phyloP scores from a whole-genome alignment of 2,888 invertebrate genomes.

The Cyrtodaria siliqua region DNA sequence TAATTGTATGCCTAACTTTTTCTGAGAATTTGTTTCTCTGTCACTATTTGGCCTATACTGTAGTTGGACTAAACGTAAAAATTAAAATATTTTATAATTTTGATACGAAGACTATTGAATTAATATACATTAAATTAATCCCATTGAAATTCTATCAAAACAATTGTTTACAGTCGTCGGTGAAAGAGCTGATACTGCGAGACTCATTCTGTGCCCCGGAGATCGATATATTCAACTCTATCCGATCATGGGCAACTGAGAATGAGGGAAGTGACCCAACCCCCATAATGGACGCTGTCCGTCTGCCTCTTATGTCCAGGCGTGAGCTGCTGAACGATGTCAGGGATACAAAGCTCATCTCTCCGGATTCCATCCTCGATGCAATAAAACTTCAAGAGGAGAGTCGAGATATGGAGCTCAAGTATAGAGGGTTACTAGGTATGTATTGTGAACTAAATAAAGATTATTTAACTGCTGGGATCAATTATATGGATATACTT shows the following conservation, averaged over 20 bases:
- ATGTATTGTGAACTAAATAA: too few species aligned
- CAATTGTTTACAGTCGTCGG: constrained; percentile 88
- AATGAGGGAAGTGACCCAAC: constrained; percentile 89
- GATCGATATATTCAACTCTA: constrained; percentile 96
- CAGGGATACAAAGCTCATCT: constrained; percentile 94
- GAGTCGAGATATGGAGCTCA: constrained; percentile 92
- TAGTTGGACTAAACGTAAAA: too few species aligned
- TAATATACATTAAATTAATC: too few species aligned
- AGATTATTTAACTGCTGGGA: too few species aligned
- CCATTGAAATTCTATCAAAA: too few species aligned
- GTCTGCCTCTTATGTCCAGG: constrained; percentile 95
- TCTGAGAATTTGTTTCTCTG: too few species aligned
- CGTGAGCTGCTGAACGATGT: constrained; percentile 96
- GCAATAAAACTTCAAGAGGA: constrained; percentile 96
- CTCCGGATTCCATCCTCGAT: constrained; percentile 96
- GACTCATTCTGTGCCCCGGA: constrained; percentile 99
- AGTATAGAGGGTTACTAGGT: constrained; percentile 91
- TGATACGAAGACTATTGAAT: too few species aligned
- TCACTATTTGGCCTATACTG: too few species aligned
- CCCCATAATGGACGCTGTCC: constrained; percentile 86
- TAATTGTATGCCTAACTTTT: too few species aligned
- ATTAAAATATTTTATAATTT: too few species aligned
- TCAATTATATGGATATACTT: too few species aligned
- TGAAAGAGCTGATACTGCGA: constrained; percentile 94
- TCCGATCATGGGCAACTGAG: constrained; percentile 94